Percentiles rank a stretch among this genome's conserved stretches.
These are phyloP conservation scores for Cremastinae sp. DNA, from an alignment of 2,888 invertebrate genomes.

Conservation along the genomic window DNA sequence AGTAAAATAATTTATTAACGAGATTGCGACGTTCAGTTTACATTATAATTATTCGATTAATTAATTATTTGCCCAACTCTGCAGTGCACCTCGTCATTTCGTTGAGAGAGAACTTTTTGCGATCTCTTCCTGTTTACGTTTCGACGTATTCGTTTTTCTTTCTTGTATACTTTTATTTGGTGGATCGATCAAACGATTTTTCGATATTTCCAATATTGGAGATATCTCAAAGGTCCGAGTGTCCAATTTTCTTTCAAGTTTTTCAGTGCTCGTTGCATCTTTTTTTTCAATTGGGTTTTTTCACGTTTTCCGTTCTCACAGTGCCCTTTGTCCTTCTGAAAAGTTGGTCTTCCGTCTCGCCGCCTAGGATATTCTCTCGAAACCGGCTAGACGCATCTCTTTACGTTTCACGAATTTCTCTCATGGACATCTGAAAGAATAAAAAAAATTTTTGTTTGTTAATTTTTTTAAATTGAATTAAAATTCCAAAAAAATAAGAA, in stretches of 20 bases:
- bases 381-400: no score
- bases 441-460: no score
- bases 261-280: slow-evolving; percentile 65
- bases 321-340: background rate
- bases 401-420: no score
- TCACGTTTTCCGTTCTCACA: slow-evolving; percentile 1
- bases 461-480: no score
- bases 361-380: no score
- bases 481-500: no score
- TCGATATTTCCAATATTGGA: slow-evolving; percentile 70
- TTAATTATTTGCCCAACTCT: background rate
- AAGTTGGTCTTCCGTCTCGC: background rate
- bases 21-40: slow-evolving; percentile 46
- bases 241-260: slow-evolving; percentile 68
- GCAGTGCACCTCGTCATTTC: background rate
- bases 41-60: slow-evolving; percentile 11
- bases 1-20: slow-evolving; percentile 51
- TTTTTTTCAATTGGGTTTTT: slow-evolving; percentile 36
- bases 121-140: background rate
- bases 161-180: background rate
- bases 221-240: slow-evolving; percentile 72
- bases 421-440: background rate
- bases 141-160: background rate
- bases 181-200: slow-evolving; percentile 68
- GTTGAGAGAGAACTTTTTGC: background rate